Percentiles rank a stretch among this genome's conserved stretches.
phyloP scores from a whole-genome alignment of 2,888 invertebrate species.

The Abscondita cerata region DNA sequence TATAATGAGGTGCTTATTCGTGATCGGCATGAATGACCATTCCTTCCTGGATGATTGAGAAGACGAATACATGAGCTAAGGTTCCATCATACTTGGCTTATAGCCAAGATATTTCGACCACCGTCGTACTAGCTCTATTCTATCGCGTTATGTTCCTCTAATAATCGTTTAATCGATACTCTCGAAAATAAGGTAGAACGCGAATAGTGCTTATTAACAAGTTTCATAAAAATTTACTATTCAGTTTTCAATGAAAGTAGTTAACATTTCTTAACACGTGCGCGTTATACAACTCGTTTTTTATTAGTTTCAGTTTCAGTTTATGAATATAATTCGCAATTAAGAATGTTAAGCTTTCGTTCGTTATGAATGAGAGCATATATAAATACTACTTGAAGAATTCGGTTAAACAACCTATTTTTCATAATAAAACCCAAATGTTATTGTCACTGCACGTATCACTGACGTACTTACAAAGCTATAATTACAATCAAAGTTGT shows the following conservation, averaged over 20 bases:
- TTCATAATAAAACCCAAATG: not conserved
- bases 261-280: constrained; percentile 3
- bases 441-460: constrained; percentile 18
- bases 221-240: too few relatives aligned
- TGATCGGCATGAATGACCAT: constrained; percentile 42
- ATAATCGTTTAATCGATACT: too few relatives aligned
- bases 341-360: not conserved
- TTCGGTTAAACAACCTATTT: not conserved
- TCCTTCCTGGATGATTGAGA: constrained; percentile 36
- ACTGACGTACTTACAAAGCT: constrained; percentile 18
- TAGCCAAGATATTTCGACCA: constrained; percentile 35
- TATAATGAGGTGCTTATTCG: constrained; percentile 27
- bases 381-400: not conserved
- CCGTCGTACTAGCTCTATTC: constrained; percentile 34
- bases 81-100: constrained; percentile 30
- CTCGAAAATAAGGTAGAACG: too few relatives aligned
- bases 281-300: constrained; percentile 4
- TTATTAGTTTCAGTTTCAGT: constrained; percentile 6
- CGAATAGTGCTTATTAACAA: too few relatives aligned
- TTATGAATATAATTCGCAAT: not conserved
- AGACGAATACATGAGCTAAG: constrained; percentile 34
- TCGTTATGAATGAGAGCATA: constrained; percentile 6
- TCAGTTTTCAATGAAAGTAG: constrained; percentile 1
- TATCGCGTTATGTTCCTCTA: constrained; percentile 21
- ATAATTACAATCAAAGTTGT: constrained; percentile 24